Percentiles rank a stretch among this genome's conserved stretches.
These are phyloP conservation scores for Tetramorium alpestre DNA, from an alignment of 1,140 invertebrate genomes.

Conservation along the genomic window DNA sequence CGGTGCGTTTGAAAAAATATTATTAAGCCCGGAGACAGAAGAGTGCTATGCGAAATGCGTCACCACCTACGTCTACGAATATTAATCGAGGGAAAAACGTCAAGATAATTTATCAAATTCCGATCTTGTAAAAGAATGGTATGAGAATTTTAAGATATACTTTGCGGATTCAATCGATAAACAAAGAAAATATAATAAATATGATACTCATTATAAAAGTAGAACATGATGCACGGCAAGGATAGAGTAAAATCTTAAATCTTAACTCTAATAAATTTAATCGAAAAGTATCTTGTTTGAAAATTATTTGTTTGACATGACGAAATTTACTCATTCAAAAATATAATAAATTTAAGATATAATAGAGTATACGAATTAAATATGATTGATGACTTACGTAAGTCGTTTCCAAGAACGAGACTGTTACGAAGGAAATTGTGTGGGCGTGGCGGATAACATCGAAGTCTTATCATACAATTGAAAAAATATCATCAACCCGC, in stretches of 20 bases:
- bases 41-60: neutral
- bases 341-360: neutral
- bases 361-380: neutral
- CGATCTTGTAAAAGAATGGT: neutral
- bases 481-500: conserved; percentile 65
- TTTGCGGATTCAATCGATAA: neutral
- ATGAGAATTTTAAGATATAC: neutral
- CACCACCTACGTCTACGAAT: neutral
- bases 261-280: neutral
- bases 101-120: neutral
- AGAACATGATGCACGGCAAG: neutral
- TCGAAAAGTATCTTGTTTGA: neutral
- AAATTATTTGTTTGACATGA: neutral
- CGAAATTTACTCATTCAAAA: neutral
- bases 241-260: neutral
- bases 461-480: conserved; percentile 66
- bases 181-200: neutral
- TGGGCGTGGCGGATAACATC: conserved; percentile 55
- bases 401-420: conserved; percentile 20
- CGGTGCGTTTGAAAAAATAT: conserved; percentile 42
- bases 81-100: neutral
- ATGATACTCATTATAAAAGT: neutral
- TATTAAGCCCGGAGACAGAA: conserved; percentile 36
- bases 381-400: conserved; percentile 11
- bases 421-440: neutral